Conservation (phyloP, 2,113 vertebrate species). For the Ovibos moschatus region DNA sequence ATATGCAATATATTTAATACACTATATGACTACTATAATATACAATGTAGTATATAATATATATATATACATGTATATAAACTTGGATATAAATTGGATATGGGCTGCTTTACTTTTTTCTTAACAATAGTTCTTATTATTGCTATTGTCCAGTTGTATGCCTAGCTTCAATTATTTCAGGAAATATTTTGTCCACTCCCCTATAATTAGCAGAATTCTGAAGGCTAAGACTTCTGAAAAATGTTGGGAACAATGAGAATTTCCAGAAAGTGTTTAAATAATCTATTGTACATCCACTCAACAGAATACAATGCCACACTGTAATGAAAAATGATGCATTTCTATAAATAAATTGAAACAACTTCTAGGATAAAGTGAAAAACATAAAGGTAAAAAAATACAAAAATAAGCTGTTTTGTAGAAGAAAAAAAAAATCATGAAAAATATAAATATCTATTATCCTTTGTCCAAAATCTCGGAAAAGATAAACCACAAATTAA, state of each 20-base stretch:
- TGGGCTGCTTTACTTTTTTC: neutral
- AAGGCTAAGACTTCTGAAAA: neutral
- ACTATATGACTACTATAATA: neutral
- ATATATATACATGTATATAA: neutral
- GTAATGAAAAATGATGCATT: neutral
- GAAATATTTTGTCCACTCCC: neutral
- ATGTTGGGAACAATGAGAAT: neutral
- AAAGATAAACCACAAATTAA: neutral
- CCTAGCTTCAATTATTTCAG: neutral
- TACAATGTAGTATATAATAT: neutral
- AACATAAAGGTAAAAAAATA: neutral
- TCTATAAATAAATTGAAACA: neutral
- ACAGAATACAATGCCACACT: neutral
- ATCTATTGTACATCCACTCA: neutral
- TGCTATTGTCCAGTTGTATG: neutral
- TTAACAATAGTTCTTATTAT: neutral
- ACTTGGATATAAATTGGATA: neutral
- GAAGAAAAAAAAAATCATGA: neutral
- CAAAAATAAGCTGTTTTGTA: neutral
- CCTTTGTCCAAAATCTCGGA: neutral
- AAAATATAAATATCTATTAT: neutral
- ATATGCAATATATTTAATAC: neutral
- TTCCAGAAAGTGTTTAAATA: neutral
- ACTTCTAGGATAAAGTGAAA: neutral
- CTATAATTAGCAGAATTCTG: neutral